Base-by-base conservation (phyloP, 1,140 invertebrate genomes). In the Grapholita molesta region DNA sequence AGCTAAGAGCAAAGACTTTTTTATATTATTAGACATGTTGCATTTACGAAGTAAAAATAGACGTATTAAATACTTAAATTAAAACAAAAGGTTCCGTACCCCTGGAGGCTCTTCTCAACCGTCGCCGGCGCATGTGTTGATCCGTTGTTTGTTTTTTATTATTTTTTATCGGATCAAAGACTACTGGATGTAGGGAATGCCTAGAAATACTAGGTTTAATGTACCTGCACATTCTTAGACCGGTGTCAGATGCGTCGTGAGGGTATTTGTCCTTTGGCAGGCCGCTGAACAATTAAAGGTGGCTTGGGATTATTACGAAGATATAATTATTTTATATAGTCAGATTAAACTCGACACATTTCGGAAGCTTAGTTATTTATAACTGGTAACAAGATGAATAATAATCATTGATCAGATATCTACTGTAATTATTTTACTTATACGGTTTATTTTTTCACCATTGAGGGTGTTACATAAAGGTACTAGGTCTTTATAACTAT, bases 91-190 rank as follows among this genome's bases (percentile, higher is more conserved):
- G 78, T 80, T 82, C 7, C 8, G 11, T 0, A 69, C 66, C 69
- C 57, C 78, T 77, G 73, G 61, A 57, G 67, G 66, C 74, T 79
- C 76, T 76, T 78, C 69, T 75, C 57, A 78, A 79, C 76, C 74
- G 76, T 33, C 74, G 67, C 64, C 64, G n/a, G 71, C 73, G 68
- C 78, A 76, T 77, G 74, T 75, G 70, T 79, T 72, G 78, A 82
- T 76, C 73, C 77, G 78, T 82, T 76, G 76, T 76, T 74, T 76
- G 67, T 72, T 77, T 77, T 77, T 79, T 75, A 66, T 66, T 38
- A 68, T 38, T 72, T 74, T 65, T 69, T 70, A 77, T 78, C 72
- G 70, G 74, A 77, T 77, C 66, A 74, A 67, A 69, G 71, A 53
- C 67, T 32, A 66, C 6, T 30, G 55, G n/a, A 12, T 12, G n/a